Evolutionary conservation across 2,113 vertebrate genomes (phyloP), one percentile per base, ranked within the genome.

Genomic region (Pithys albifrons): DNA sequence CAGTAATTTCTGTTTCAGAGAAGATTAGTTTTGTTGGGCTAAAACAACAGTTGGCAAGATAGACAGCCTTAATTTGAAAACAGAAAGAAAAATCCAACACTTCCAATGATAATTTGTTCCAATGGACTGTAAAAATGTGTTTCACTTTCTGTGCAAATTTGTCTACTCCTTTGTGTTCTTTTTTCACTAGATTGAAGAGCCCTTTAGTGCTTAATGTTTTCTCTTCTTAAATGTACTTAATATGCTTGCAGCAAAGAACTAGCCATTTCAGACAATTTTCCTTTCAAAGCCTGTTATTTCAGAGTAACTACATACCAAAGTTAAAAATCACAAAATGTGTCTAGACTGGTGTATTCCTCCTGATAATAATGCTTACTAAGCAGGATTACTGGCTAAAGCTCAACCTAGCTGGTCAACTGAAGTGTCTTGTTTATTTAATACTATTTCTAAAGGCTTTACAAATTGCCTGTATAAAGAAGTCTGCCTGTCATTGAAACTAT

Each of bases 271-370:
- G 88, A 80, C 65, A 81, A 95, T 87, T 96, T 96, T 96, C 85
- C 58, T 93, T 94, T 94, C 93, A 89, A 92, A 95, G 83, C 37
- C 85, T 96, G 91, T 96, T 96, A 93, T 96, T 94, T 96, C 92
- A 97, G 37, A 92, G 83, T 91, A 95, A 94, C 69, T 19, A 57
- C 93, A 96, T 69, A 78, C 73, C 76, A 46, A 93, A 92, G 88
- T 92, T 78, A 94, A 95, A 95, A 96, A 96, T 92, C 85, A 96
- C 90, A 96, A 33, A 16, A 94, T 92, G 76, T 14, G 93, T 95
- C 90, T 96, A 94, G 95, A 95, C 92, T 57, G 64, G 72, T 18
- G 52, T 90, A 91, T 90, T 93, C 51, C 75, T 72, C 64, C 67
- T 77, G 91, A 74, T 59, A 88, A 88, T 48, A 78, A 78, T 23